Percentiles rank a stretch among this genome's conserved stretches.
phyloP scores from a whole-genome alignment of 2,888 invertebrate species.

The Andricus curvator region DNA sequence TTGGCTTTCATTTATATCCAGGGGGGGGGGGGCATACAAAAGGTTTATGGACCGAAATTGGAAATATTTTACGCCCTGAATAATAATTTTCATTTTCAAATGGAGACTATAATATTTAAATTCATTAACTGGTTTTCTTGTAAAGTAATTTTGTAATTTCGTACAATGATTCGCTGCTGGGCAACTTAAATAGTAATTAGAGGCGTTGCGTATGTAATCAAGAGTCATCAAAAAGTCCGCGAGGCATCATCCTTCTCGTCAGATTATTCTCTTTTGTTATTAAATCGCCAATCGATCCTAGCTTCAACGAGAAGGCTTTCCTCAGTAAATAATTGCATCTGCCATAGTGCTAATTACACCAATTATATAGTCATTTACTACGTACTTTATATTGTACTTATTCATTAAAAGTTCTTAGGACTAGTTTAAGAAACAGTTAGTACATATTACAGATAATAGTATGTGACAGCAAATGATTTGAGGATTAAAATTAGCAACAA shows the following conservation, averaged over 20 bases:
- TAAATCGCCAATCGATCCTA: slow-evolving; percentile 2
- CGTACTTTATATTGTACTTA: no score
- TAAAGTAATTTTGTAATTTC: neutral
- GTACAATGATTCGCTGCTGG: neutral
- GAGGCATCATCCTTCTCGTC: slow-evolving; percentile 5
- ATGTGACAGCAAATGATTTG: no score
- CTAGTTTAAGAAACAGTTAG: no score
- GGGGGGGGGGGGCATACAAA: no score
- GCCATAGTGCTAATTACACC: slow-evolving; percentile 7
- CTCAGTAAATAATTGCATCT: slow-evolving; percentile 3
- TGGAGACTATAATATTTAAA: no score
- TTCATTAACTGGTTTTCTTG: neutral
- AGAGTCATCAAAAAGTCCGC: slow-evolving; percentile 15
- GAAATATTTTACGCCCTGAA: no score
- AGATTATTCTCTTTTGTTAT: slow-evolving; percentile 2
- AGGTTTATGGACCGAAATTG: no score
- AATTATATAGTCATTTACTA: slow-evolving; percentile 1
- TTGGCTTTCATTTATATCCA: no score
- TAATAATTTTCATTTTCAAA: no score
- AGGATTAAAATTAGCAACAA: no score
- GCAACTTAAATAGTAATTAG: neutral
- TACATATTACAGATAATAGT: no score
- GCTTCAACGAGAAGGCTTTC: neutral
- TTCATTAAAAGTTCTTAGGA: no score
- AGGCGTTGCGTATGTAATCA: neutral